Evolutionary conservation across 92 coral and sea anemone species (phyloP), one percentile per base, ranked within the genome.

Genomic region (Desmophyllum pertusum): DNA sequence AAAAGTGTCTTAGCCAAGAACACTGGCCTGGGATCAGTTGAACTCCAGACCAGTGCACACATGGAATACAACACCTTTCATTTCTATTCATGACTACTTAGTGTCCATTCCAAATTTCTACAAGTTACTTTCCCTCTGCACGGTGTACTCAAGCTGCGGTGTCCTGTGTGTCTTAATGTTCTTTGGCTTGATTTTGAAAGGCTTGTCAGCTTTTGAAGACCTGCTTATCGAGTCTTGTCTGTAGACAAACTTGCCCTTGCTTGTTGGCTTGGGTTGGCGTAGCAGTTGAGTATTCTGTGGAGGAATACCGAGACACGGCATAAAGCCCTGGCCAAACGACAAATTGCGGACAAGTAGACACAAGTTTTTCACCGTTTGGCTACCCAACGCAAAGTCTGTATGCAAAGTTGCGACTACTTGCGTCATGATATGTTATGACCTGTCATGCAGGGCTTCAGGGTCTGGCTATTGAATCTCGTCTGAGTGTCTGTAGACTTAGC

Each of bases 241-340:
- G 89, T 94, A 94, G 38, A 94, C 80, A 75, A 79, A 94, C 38
- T 83, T 88, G 21, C 98, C 98, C 39, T 86, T 89, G 33, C 81
- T 91, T 4, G 97, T 91, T 67, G 83, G 81, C 79, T 65, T 76
- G 0, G 91, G 87, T n/a, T 87, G 76, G 2, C 98, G 91, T 19
- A 94, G 62, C 31, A 94, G 83, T 50, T 94, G 83, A 11, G 95
- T 94, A 76, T 91, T 94, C 98, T 94, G 85, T 57, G 79, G 69
- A 81, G 10, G 61, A 48, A 86, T 25, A 59, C n/a, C n/a, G n/a
- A n/a, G n/a, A n/a, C n/a, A n/a, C n/a, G n/a, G n/a, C n/a, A n/a
- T n/a, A n/a, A n/a, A n/a, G n/a, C n/a, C n/a, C n/a, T n/a, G n/a
- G n/a, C n/a, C n/a, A n/a, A n/a, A n/a, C n/a, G n/a, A n/a, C n/a